Conservation (phyloP, 1,140 invertebrate genomes). For the Drosophila sechellia region DNA sequence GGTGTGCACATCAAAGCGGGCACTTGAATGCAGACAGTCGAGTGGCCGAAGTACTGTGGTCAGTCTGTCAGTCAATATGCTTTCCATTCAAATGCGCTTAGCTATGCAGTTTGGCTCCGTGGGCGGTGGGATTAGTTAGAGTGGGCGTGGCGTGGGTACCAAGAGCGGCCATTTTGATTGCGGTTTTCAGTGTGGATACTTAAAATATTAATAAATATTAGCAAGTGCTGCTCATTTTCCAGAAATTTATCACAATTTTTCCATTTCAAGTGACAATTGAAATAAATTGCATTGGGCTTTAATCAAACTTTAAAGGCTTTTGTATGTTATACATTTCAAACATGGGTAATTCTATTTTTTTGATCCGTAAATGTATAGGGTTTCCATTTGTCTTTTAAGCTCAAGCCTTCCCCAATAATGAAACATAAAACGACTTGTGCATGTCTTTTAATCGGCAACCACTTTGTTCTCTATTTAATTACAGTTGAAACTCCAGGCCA, state of each 20-base stretch:
- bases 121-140: constrained; percentile 18
- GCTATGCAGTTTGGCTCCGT: constrained; percentile 55
- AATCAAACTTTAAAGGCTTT: too few relatives aligned
- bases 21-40: constrained; percentile 74
- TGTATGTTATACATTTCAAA: too few relatives aligned
- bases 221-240: neutral
- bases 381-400: constrained; percentile 4
- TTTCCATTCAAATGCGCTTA: constrained; percentile 67
- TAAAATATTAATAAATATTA: constrained; percentile 39
- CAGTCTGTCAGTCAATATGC: constrained; percentile 57
- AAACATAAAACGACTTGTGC: neutral
- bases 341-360: neutral
- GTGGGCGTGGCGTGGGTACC: neutral
- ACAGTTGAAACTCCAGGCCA: constrained; percentile 43
- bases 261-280: too few relatives aligned
- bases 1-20: constrained; percentile 58
- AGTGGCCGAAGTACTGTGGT: constrained; percentile 68
- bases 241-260: too few relatives aligned
- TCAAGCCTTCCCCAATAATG: neutral
- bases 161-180: constrained; percentile 58
- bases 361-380: neutral
- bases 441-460: constrained; percentile 49
- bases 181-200: constrained; percentile 26
- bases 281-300: too few relatives aligned
- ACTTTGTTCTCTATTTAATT: constrained; percentile 58